These are phyloP conservation scores for Thereva unica DNA, from an alignment of 2,888 invertebrate genomes.

Conservation along the genomic window DNA sequence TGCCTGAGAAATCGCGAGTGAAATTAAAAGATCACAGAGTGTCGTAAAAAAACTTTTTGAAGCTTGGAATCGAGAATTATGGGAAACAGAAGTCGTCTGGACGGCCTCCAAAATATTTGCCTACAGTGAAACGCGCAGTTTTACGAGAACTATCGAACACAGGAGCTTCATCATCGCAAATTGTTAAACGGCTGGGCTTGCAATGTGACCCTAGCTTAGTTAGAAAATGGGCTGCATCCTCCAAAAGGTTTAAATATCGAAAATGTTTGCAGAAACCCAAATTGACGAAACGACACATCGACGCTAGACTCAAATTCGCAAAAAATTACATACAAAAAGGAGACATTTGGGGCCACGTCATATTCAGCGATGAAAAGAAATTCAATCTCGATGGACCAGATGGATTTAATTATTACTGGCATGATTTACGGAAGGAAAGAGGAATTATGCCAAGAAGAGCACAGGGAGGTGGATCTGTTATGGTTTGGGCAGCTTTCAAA, in stretches of 20 bases:
- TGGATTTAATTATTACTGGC: slow-evolving; percentile 39
- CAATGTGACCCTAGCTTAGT: slow-evolving; percentile 8
- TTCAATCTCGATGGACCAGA: slow-evolving; percentile 38
- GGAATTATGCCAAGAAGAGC: slow-evolving; percentile 25
- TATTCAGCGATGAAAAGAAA: slow-evolving; percentile 35
- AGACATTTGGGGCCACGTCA: slow-evolving; percentile 11
- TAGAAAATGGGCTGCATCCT: slow-evolving; percentile 5
- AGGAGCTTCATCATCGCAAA: background rate
- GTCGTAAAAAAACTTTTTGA: background rate
- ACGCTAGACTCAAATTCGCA: slow-evolving; percentile 18
- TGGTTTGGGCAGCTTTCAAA: slow-evolving; percentile 38
- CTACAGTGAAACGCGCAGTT: slow-evolving; percentile 1
- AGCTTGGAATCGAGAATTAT: slow-evolving; percentile 1
- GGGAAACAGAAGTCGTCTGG: background rate
- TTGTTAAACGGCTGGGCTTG: background rate
- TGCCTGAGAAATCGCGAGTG: slow-evolving; percentile 4
- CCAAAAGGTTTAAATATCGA: slow-evolving; percentile 14
- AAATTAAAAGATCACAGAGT: slow-evolving; percentile 6
- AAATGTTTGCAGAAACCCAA: slow-evolving; percentile 15
- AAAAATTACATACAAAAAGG: slow-evolving; percentile 14
- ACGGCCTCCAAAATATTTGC: slow-evolving; percentile 6
- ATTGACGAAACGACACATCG: slow-evolving; percentile 8
- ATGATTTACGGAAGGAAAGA: slow-evolving; percentile 36
- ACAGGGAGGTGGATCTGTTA: slow-evolving; percentile 26
- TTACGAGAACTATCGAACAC: background rate